Evolutionary conservation across 2,797 vertebrate genomes (phyloP).

Genomic region (Manis crassicaudata): DNA sequence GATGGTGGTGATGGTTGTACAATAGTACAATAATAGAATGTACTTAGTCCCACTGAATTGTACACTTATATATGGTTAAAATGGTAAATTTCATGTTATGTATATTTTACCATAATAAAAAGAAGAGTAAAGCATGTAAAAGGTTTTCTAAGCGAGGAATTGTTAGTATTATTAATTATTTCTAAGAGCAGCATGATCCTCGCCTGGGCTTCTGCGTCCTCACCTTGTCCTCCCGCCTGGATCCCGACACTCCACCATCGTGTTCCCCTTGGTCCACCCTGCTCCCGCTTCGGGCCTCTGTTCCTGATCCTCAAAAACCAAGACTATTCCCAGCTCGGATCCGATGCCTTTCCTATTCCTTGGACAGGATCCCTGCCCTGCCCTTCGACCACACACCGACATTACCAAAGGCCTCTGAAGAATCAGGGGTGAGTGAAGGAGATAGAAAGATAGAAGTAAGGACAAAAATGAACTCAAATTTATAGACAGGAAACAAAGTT

Average conservation of each 20-base stretch:
- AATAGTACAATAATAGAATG: too few relatives aligned
- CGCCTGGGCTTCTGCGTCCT: too few relatives aligned
- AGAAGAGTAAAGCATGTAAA: not conserved
- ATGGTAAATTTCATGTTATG: not conserved
- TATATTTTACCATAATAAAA: not conserved
- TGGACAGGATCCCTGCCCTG: not conserved
- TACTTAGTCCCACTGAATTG: fast-evolving
- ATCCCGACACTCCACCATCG: not conserved
- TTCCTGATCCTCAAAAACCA: not conserved
- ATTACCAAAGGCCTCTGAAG: fast-evolving
- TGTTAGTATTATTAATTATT: not conserved
- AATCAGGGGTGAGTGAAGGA: not conserved
- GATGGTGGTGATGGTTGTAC: fast-evolving
- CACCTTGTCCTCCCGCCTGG: not conserved
- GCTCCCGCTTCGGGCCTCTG: fast-evolving
- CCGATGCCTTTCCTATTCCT: not conserved
- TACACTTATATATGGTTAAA: too few relatives aligned
- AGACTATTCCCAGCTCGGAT: not conserved
- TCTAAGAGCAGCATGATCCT: not conserved
- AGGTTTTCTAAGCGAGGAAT: not conserved
- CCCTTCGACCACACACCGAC: fast-evolving
- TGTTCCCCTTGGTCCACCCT: fast-evolving
- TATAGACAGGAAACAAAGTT: not conserved
- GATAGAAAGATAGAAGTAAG: too few relatives aligned
- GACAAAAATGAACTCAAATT: fast-evolving